Conservation (phyloP, 2,888 invertebrate species). For the Pandemis corylana region DNA sequence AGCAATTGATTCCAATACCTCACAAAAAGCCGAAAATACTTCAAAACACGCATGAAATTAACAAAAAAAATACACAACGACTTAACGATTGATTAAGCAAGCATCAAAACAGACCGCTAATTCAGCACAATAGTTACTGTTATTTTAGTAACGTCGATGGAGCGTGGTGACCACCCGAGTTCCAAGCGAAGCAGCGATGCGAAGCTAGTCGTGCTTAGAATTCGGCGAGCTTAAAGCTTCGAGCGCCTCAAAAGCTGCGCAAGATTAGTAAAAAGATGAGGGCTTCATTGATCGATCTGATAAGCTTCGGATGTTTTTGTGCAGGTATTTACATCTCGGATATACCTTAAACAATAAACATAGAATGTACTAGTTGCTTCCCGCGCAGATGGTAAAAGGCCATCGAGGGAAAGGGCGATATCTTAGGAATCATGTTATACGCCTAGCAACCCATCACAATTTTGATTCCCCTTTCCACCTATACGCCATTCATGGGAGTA, state of each 20-base stretch:
- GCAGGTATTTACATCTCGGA: too few species aligned
- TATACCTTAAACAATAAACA: too few species aligned
- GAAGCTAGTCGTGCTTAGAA: constrained; percentile 9
- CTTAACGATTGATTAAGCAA: constrained; percentile 7
- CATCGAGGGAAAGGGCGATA: too few species aligned
- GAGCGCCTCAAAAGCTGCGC: constrained; percentile 5
- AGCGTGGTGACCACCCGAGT: constrained; percentile 16
- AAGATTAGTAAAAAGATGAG: constrained; percentile 11
- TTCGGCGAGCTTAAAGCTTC: constrained; percentile 14
- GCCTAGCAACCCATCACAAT: too few species aligned
- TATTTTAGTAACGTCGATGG: constrained; percentile 5
- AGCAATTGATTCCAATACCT: not conserved
- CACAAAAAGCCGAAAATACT: not conserved
- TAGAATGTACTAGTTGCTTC: too few species aligned
- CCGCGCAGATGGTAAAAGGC: too few species aligned
- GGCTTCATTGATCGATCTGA: not conserved
- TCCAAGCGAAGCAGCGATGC: constrained; percentile 2
- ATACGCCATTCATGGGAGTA: too few species aligned
- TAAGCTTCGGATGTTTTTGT: not conserved
- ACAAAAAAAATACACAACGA: constrained; percentile 15
- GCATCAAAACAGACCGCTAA: constrained; percentile 16
- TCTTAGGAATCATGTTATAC: too few species aligned
- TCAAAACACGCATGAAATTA: constrained; percentile 21
- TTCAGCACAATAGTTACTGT: constrained; percentile 10
- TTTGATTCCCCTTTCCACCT: too few species aligned